Base-by-base conservation (phyloP, 2,888 invertebrate genomes). In the Tiliacea aurago region DNA sequence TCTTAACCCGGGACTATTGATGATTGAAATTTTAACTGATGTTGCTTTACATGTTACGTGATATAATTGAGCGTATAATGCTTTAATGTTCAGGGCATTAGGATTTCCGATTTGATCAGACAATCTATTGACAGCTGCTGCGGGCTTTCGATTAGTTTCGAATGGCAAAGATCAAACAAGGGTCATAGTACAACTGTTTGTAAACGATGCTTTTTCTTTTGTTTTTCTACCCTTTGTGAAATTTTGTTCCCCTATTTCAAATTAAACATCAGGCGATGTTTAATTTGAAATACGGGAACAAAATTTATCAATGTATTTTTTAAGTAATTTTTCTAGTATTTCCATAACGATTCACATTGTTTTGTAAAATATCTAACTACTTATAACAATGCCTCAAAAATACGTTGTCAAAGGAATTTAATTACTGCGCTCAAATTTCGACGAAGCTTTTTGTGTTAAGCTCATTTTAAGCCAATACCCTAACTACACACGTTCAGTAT, bases 1-100 rank as follows among this genome's bases (percentile, higher is more conserved):
- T 68, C 64, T 80, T 73, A 61, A 53, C 68, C 55, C 45, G 64
- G 62, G 33, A 33, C 51, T 69, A 45, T 64, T 59, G 53, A 51
- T 33, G 49, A 13, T 65, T 41, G 45, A 69, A 61, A 65, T 80
- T 68, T 68, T 45, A 74, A 65, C 63, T 58, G n/a, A 51, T 28
- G 47, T 58, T 6, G 23, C 51, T 55, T 72, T 62, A 62, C 18
- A 41, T 78, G 28, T 58, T 9, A n/a, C n/a, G 18, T 53, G 56
- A 41, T 53, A 37, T 47, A n/a, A 56, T 56, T n/a, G 23, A 51
- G 15, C 43, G 2, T 47, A 37, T 55, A 49, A 20, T 55, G 18
- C 41, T 61, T 59, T 41, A n/a, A 41, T 68, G 23, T 53, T 61
- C 20, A 28, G 33, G 33, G 9, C n/a, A 47, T 33, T 37, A 55